Base-by-base conservation (phyloP, 1,140 invertebrate species). In the Rhynchophorus ferrugineus region DNA sequence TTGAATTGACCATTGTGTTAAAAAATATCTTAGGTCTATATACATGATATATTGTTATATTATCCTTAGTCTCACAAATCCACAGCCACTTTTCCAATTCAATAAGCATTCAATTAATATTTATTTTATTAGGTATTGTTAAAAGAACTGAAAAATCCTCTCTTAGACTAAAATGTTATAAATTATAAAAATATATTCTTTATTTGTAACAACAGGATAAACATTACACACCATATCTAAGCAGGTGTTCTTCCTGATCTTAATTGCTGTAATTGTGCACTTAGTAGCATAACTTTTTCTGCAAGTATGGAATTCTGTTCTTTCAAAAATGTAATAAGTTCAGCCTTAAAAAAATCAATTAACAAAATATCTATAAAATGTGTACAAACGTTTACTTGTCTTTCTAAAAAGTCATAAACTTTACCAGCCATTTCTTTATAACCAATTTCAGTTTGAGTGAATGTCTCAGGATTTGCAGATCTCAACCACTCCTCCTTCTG, bases 331-430 rank as follows among this genome's bases (percentile, higher is more conserved):
- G 65, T 59, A 39, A 76, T 76, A 3, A 75, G 63, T 58, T 76
- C 73, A 37, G 74, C 74, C 63, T 70, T 44, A 54, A 64, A 65
- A 20, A 42, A 49, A 55, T 50, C n/a, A 2, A 50, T 44, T 6
- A 44, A 46, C 11, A 35, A 18, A 44, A 29, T 1, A 29, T 9
- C 9, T 17, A 33, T 45, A 11, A 1, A 43, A 21, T 13, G 7
- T 36, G 18, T 2, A 38, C 9, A 45, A 37, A 21, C n/a, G 13
- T n/a, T 19, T 45, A 69, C 77, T 66, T 84, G 82, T 60, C 82
- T 80, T 64, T 83, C 79, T 33, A 83, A 69, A 43, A 84, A 71
- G 46, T 83, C 80, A 19, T 74, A 71, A 2, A 78, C 64, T 61
- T 78, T 75, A 17, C 74, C 73, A 41, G 73, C 75, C 38, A 69